Conservation (phyloP, 2,888 invertebrate genomes). For the Drosophila pseudotakahashii region DNA sequence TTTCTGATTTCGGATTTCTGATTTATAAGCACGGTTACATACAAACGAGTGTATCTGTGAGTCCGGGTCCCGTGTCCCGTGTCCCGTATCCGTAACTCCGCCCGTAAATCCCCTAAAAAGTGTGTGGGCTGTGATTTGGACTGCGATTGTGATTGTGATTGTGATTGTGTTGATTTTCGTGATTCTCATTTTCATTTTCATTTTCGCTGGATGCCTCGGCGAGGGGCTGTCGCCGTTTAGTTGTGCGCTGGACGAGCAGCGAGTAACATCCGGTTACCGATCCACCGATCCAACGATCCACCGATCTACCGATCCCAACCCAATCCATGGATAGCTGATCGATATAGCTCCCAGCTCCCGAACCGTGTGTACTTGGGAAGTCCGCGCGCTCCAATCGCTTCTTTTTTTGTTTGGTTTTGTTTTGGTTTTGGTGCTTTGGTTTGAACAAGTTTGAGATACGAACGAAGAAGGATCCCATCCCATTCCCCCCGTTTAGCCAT, state of each 20-base stretch:
- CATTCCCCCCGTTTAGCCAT: too few species aligned
- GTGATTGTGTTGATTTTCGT: conserved; percentile 22
- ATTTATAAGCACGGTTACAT: neutral
- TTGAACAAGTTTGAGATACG: neutral
- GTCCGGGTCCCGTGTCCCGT: too few species aligned
- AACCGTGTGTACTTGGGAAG: conserved; percentile 24
- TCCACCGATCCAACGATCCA: neutral
- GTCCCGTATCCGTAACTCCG: conserved; percentile 3
- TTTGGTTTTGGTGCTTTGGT: conserved; percentile 1
- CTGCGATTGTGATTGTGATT: conserved; percentile 2
- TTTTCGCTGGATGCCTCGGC: conserved; percentile 21
- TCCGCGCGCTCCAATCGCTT: conserved; percentile 14
- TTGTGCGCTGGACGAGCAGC: conserved; percentile 65
- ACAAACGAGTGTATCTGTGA: too few species aligned
- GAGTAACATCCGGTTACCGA: conserved; percentile 57
- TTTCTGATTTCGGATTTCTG: conserved; percentile 49
- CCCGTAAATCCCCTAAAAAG: neutral
- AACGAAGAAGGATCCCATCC: neutral
- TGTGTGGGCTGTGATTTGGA: conserved; percentile 8
- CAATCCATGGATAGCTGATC: conserved; percentile 12
- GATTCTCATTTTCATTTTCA: conserved; percentile 12
- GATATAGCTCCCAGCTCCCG: neutral
- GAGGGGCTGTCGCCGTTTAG: conserved; percentile 50
- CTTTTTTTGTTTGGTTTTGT: neutral
- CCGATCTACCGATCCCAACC: conserved; percentile 5